phyloP scores from a whole-genome alignment of 2,888 invertebrate genomes.

The Callyntrura guangdongensis region DNA sequence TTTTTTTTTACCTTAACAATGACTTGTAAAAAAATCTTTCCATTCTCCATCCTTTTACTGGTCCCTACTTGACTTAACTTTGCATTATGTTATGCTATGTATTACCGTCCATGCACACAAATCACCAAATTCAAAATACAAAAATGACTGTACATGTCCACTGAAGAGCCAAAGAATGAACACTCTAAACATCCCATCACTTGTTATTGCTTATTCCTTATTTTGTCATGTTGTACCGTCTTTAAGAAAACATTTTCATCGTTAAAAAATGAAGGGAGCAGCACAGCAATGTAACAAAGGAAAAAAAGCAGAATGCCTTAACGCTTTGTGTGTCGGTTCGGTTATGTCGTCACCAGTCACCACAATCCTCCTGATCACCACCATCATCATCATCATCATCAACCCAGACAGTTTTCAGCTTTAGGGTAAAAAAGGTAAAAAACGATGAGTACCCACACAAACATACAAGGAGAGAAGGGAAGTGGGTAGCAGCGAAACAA shows the following conservation, averaged over 20 bases:
- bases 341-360: conserved; percentile 57
- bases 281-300: not conserved
- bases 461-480: conserved; percentile 22
- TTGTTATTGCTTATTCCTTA: not conserved
- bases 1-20: conserved; percentile 41
- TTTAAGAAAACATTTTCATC: conserved; percentile 24
- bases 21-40: conserved; percentile 17
- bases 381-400: conserved; percentile 17
- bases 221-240: conserved; percentile 20
- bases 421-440: conserved; percentile 53
- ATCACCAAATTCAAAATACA: too few species aligned
- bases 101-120: not conserved
- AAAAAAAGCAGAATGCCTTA: conserved; percentile 1
- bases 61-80: too few species aligned
- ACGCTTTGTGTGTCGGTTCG: conserved; percentile 44
- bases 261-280: not conserved
- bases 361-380: conserved; percentile 25
- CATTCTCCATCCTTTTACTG: conserved; percentile 2
- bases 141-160: too few species aligned
- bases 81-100: not conserved
- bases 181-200: not conserved
- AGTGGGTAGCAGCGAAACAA: not conserved
- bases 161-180: not conserved
- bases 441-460: not conserved
- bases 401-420: conserved; percentile 47